A percentile compares a stretch with the other conserved stretches of the same genome.
Conservation (phyloP, 2,888 invertebrate species). For the Strigamia transsilvanica region DNA sequence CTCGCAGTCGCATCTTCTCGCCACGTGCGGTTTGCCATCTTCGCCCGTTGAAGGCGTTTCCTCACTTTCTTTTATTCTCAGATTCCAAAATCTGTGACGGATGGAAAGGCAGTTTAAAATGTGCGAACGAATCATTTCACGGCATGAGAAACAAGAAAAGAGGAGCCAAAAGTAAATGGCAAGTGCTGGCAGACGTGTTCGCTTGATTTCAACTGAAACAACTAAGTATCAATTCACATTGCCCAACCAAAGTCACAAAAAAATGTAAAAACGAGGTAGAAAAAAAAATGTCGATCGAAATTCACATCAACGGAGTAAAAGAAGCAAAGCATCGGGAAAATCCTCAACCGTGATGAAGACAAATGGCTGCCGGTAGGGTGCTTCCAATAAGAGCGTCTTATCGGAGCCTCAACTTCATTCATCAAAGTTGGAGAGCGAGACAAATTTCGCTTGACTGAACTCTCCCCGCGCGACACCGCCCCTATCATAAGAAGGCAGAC, state of each 20-base stretch:
- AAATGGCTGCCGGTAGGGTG: slow-evolving; percentile 49
- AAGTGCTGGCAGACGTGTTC: neutral
- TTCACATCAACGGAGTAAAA: slow-evolving; percentile 36
- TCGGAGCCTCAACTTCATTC: slow-evolving; percentile 49
- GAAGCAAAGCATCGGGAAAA: slow-evolving; percentile 43
- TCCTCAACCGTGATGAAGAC: slow-evolving; percentile 39
- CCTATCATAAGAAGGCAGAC: slow-evolving; percentile 43
- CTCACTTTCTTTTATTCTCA: slow-evolving; percentile 18
- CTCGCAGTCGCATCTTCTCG: slow-evolving; percentile 42
- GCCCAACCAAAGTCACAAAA: slow-evolving; percentile 7
- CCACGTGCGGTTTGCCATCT: slow-evolving; percentile 46
- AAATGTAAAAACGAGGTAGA: neutral
- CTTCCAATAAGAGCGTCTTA: slow-evolving; percentile 46
- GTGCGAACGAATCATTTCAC: slow-evolving; percentile 15
- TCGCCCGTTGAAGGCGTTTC: slow-evolving; percentile 19
- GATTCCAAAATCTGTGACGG: slow-evolving; percentile 12
- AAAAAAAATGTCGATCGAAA: slow-evolving; percentile 20
- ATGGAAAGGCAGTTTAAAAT: neutral
- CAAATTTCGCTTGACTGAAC: slow-evolving; percentile 37
- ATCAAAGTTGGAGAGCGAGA: slow-evolving; percentile 49
- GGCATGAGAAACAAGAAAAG: neutral
- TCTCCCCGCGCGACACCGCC: neutral
- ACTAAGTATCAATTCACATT: slow-evolving; percentile 32
- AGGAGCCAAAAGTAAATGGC: slow-evolving; percentile 31
- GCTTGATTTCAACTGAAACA: slow-evolving; percentile 23